Evolutionary conservation across 2,113 vertebrate species (phyloP).

Genomic region (Myrmecobius fasciatus): DNA sequence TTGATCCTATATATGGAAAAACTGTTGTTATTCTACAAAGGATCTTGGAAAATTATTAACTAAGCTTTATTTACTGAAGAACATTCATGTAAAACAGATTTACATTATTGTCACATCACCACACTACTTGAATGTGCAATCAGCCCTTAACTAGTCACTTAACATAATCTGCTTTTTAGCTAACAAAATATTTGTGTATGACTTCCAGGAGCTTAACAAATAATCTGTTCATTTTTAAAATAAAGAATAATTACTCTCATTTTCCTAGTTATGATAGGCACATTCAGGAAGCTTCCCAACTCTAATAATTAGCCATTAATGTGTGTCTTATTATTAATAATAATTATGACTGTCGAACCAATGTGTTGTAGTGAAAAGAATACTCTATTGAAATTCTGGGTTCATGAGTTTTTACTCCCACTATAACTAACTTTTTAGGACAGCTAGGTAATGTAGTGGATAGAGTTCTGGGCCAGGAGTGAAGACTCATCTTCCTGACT

Average conservation of each 20-base stretch:
- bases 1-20: slow-evolving; percentile 11
- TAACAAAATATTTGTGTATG: not conserved
- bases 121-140: slow-evolving; percentile 5
- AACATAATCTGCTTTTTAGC: slow-evolving; percentile 29
- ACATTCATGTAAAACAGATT: not conserved
- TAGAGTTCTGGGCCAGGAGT: no score
- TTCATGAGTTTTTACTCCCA: not conserved
- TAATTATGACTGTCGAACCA: not conserved
- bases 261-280: not conserved
- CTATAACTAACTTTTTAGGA: not conserved
- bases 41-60: not conserved
- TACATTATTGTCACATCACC: not conserved
- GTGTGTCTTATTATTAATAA: not conserved
- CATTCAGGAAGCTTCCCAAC: not conserved
- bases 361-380: not conserved
- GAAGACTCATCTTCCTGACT: no score
- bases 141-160: not conserved
- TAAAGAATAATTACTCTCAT: not conserved
- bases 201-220: not conserved
- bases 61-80: not conserved
- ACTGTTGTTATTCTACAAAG: not conserved
- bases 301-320: not conserved
- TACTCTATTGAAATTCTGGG: not conserved
- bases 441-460: no score
- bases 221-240: not conserved